Conservation (phyloP, 1,140 invertebrate genomes). For the Rhynchophorus ferrugineus region DNA sequence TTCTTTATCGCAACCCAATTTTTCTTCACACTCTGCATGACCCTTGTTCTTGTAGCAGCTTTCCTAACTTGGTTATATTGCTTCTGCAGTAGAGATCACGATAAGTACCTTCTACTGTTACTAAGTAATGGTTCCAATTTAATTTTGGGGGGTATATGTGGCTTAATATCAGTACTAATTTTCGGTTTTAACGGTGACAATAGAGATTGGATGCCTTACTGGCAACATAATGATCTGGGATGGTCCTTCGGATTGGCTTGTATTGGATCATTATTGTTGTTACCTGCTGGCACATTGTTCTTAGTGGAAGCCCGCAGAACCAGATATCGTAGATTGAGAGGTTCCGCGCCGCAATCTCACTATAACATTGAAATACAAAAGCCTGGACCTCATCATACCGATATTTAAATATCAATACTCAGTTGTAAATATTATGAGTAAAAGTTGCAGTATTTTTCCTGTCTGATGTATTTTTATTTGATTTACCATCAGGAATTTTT, state of each 20-base stretch:
- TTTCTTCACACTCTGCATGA: constrained; percentile 81
- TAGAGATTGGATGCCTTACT: constrained; percentile 93
- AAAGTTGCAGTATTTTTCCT: background rate
- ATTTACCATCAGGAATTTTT: background rate
- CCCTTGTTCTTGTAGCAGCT: constrained; percentile 63
- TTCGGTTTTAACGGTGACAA: constrained; percentile 87
- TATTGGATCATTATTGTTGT: constrained; percentile 63
- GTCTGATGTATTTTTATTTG: background rate
- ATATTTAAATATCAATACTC: constrained; percentile 43
- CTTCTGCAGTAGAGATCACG: constrained; percentile 68
- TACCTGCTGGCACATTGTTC: constrained; percentile 69
- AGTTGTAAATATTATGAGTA: background rate
- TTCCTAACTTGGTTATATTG: constrained; percentile 66
- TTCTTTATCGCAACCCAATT: constrained; percentile 92
- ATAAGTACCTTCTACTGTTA: constrained; percentile 66
- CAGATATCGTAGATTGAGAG: constrained; percentile 59
- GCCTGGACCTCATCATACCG: constrained; percentile 42
- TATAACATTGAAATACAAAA: constrained; percentile 51
- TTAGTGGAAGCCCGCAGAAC: constrained; percentile 73
- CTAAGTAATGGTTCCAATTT: constrained; percentile 65
- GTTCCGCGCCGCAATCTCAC: constrained; percentile 47
- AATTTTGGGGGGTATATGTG: constrained; percentile 64
- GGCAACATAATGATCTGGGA: constrained; percentile 91
- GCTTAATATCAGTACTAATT: constrained; percentile 61
- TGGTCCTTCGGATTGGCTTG: constrained; percentile 89